Evolutionary conservation across 2,113 vertebrate genomes (phyloP).

Genomic region (Indri indri): DNA sequence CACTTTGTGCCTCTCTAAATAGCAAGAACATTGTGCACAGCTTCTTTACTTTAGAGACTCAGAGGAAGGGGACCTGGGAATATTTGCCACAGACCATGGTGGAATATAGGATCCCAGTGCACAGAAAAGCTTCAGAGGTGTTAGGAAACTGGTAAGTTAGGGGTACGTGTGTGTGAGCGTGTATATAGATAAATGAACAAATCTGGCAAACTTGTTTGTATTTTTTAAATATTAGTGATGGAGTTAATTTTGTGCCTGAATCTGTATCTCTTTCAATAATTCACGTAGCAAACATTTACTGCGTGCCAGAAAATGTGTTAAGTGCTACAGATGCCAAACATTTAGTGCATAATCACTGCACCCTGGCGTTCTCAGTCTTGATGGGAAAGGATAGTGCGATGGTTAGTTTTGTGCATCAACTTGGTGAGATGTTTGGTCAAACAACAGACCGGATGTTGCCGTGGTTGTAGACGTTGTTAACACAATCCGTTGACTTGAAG

Average conservation of each 20-base stretch:
- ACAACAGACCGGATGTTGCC: not conserved
- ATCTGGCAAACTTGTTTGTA: not conserved
- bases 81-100: not conserved
- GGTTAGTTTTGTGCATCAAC: rapidly evolving
- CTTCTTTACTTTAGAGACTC: not conserved
- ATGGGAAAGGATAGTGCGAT: rapidly evolving
- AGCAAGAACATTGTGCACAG: rapidly evolving
- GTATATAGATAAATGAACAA: not conserved
- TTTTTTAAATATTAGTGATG: not conserved
- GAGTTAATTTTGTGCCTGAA: not conserved
- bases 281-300: no score
- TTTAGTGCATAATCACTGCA: rapidly evolving
- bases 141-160: not conserved
- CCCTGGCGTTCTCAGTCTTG: not conserved
- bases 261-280: not conserved
- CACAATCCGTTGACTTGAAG: not conserved
- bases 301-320: no score
- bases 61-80: not conserved
- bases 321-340: rapidly evolving
- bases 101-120: not conserved
- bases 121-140: not conserved
- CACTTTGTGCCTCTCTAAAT: not conserved
- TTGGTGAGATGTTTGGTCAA: not conserved
- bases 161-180: not conserved
- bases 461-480: not conserved